phyloP scores from a whole-genome alignment of 2,888 invertebrate genomes.

The Pollenia labialis region DNA sequence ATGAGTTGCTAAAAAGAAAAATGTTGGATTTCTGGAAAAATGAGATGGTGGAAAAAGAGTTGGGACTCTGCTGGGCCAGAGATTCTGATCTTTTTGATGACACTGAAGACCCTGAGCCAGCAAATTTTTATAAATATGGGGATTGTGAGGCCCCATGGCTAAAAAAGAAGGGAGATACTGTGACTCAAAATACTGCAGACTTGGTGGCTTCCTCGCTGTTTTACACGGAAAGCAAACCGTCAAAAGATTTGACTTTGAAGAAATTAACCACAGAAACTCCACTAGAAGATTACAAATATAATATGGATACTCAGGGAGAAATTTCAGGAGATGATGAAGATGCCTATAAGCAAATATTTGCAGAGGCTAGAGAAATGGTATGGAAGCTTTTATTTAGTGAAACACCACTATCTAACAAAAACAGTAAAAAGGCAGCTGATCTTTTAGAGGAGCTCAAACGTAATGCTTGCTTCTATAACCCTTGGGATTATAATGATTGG shows the following conservation, averaged over 20 bases:
- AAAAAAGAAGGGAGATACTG: neutral
- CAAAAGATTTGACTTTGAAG: conserved; percentile 12
- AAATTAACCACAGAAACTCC: conserved; percentile 65
- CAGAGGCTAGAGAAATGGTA: conserved; percentile 66
- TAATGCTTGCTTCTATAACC: conserved; percentile 80
- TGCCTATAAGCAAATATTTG: conserved; percentile 60
- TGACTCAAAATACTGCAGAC: neutral
- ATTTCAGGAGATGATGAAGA: conserved; percentile 76
- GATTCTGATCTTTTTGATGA: conserved; percentile 81
- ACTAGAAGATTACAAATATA: conserved; percentile 70
- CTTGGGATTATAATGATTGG: conserved; percentile 82
- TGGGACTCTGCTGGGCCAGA: conserved; percentile 80
- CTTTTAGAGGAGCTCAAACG: conserved; percentile 82
- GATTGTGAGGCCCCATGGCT: conserved; percentile 68
- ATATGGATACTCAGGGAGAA: conserved; percentile 76
- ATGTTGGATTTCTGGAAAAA: conserved; percentile 81
- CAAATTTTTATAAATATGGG: conserved; percentile 78
- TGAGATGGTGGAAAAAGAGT: conserved; percentile 78
- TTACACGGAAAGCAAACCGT: neutral
- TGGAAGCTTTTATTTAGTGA: conserved; percentile 75
- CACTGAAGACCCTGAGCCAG: conserved; percentile 76
- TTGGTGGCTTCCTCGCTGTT: neutral
- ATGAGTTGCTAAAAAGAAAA: conserved; percentile 78
- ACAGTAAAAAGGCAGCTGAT: conserved; percentile 75
- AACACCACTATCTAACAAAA: conserved; percentile 24